Conservation (phyloP, 2,113 vertebrate species). For the Ascaphus truei region DNA sequence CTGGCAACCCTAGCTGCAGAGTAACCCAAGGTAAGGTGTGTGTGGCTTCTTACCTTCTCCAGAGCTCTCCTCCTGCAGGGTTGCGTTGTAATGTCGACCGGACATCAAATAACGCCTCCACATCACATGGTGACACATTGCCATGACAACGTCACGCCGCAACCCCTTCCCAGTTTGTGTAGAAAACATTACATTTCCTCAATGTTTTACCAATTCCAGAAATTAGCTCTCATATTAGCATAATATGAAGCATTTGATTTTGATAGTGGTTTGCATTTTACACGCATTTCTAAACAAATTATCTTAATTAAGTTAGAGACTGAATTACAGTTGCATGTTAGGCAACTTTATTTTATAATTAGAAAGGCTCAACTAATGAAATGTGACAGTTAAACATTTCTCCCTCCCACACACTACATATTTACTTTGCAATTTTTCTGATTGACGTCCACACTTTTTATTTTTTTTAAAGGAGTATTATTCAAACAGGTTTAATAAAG, state of each 20-base stretch:
- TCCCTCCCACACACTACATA: background rate
- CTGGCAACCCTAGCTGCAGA: too few species aligned
- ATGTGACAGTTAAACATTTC: conserved; percentile 12
- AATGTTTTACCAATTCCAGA: background rate
- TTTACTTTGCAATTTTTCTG: background rate
- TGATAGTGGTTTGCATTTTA: background rate
- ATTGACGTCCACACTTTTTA: too few species aligned
- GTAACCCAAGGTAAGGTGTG: too few species aligned
- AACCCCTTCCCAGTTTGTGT: too few species aligned
- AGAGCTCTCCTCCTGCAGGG: too few species aligned
- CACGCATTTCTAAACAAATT: conserved; percentile 19
- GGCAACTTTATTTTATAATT: conserved; percentile 20
- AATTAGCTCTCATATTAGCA: background rate
- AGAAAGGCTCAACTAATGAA: conserved; percentile 18
- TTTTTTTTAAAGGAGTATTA: too few species aligned
- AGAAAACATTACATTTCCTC: background rate
- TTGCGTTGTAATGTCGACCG: too few species aligned
- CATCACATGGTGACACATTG: too few species aligned
- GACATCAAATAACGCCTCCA: too few species aligned
- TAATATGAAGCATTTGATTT: background rate
- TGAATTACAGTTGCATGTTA: conserved; percentile 17
- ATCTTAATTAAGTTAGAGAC: conserved; percentile 11
- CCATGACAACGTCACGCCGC: too few species aligned
- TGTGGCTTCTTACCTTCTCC: too few species aligned
- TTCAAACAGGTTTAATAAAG: too few species aligned